These are phyloP conservation scores for Piprites chloris DNA, from an alignment of 2,113 vertebrate species.

Conservation along the genomic window DNA sequence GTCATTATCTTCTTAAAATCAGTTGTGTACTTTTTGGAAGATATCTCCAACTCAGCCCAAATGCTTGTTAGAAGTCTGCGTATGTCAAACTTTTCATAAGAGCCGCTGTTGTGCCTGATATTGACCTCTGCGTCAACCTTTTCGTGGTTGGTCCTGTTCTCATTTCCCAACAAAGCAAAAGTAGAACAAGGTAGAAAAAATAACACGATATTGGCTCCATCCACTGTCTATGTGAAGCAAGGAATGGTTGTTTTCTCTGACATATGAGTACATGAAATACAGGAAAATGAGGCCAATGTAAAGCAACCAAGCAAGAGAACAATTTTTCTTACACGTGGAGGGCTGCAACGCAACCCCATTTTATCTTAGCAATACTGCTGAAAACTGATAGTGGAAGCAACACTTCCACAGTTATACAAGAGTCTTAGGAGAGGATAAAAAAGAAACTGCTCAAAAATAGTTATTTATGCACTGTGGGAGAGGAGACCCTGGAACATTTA, in stretches of 20 bases:
- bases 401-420: neutral
- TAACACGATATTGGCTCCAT: neutral
- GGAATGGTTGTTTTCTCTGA: neutral
- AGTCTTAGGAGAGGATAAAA: neutral
- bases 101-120: neutral
- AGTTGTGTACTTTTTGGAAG: neutral
- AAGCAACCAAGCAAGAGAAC: neutral
- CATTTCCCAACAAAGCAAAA: neutral
- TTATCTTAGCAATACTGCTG: neutral
- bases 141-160: neutral
- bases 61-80: neutral
- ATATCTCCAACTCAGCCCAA: neutral
- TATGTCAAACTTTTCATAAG: neutral
- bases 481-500: neutral
- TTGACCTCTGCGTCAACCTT: neutral
- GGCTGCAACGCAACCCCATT: neutral
- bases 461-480: neutral
- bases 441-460: neutral
- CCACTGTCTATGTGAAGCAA: neutral
- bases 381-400: neutral
- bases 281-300: neutral
- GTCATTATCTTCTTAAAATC: neutral
- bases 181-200: neutral
- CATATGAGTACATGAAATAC: neutral
- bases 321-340: neutral